Base-by-base conservation (phyloP, 2,888 invertebrate genomes). In the Lepetodrilus schrolli region DNA sequence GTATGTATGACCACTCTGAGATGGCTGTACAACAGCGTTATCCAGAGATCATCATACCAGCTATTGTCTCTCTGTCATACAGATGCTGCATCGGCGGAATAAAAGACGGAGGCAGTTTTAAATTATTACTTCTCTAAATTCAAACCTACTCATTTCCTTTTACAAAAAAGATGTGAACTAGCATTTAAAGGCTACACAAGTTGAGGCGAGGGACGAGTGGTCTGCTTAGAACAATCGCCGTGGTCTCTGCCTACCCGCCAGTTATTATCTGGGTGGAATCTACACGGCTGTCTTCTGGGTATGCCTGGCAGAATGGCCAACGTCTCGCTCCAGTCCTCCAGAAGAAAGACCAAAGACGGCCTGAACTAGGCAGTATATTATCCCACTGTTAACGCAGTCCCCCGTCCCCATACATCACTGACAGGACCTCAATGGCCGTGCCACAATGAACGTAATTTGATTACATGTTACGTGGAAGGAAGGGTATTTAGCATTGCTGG, bases 41-140 rank as follows among this genome's bases (percentile, higher is more conserved):
- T n/a, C n/a, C n/a, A n/a, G n/a, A n/a, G n/a, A n/a, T n/a, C n/a
- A n/a, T n/a, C n/a, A n/a, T n/a, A n/a, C n/a, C n/a, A n/a, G n/a
- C n/a, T n/a, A 43, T 43, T 43, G 43, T 43, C 58, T 17, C 30
- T 8, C 30, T 30, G 17, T 58, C 58, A 58, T 58, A 34, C 58
- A 58, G 58, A 58, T 58, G 58, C n/a, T n/a, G 58, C 26, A 23
- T 7, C 58, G 34, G 13, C 4, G 58, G 10, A 34, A 58, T 34
- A 34, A 30, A 17, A 17, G 43, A 13, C n/a, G 43, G 43, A 4
- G 13, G 58, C 10, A 30, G 34, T 58, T 58, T 30, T 17, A 58
- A 58, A 58, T 58, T 58, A 58, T 58, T 30, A 58, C 58, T 58
- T 58, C 34, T 34, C 58, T 58, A 58, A 58, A 23, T 43, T 58